Percentiles rank a stretch among this genome's conserved stretches.
Evolutionary conservation across 2,797 vertebrate genomes (phyloP).

Genomic region (Catharus ustulatus): DNA sequence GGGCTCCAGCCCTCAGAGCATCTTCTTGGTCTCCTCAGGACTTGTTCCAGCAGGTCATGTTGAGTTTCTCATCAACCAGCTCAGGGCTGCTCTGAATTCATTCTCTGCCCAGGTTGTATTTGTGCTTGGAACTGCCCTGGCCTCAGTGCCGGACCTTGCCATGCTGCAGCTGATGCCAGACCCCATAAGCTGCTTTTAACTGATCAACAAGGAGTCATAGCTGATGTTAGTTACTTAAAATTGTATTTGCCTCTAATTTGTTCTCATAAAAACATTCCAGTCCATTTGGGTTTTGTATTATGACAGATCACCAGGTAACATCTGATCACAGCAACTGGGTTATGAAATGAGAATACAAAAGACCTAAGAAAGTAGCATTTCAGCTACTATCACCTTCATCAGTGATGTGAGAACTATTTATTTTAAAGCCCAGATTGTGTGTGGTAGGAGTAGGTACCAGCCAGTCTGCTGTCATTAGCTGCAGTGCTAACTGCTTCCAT

Average conservation of each 20-base stretch:
- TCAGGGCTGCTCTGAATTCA: neutral
- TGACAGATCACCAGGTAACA: conserved; percentile 46
- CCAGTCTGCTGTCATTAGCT: neutral
- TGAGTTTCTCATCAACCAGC: neutral
- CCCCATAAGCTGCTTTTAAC: neutral
- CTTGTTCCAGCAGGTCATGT: neutral
- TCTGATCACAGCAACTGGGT: neutral
- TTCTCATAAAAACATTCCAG: conserved; percentile 66
- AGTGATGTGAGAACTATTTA: neutral
- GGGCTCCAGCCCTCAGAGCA: neutral
- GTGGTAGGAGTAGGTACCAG: neutral
- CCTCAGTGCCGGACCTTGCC: neutral
- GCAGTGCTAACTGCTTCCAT: neutral
- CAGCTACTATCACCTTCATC: conserved; percentile 15
- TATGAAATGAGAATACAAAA: conserved; percentile 26
- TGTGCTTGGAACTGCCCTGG: accelerated
- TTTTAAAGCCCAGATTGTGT: conserved; percentile 22
- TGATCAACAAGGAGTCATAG: neutral
- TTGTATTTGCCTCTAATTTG: conserved; percentile 74
- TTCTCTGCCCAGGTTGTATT: neutral
- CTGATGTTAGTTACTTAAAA: conserved; percentile 41
- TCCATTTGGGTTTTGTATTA: conserved; percentile 67
- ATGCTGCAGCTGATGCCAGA: neutral
- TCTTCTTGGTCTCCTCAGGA: neutral
- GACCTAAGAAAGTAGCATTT: conserved; percentile 9